A percentile compares a stretch with the other conserved stretches of the same genome.
Conservation (phyloP, 2,888 invertebrate species). For the Nemurella pictetii region DNA sequence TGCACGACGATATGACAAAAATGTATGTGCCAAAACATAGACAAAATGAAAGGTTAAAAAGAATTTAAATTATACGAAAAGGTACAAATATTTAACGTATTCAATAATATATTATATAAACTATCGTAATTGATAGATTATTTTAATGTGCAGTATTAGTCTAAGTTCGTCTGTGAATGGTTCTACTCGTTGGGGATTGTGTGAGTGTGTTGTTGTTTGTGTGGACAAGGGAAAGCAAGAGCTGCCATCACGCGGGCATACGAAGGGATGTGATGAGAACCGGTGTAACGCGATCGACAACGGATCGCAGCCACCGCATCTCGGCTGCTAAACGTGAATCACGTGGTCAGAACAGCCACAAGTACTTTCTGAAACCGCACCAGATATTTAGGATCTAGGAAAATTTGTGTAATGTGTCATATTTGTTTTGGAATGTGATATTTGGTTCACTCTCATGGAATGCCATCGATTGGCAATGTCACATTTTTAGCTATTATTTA, state of each 20-base stretch:
- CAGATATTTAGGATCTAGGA: not conserved
- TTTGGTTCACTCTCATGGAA: not conserved
- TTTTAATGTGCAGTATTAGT: conserved; percentile 7
- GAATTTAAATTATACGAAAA: not conserved
- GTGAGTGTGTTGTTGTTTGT: not conserved
- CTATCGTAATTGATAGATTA: not conserved
- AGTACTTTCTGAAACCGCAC: not conserved
- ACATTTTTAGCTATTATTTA: not conserved
- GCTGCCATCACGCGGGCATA: too few relatives aligned
- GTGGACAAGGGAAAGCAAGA: not conserved
- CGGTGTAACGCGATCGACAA: not conserved
- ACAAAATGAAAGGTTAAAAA: not conserved
- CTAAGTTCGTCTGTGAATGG: not conserved
- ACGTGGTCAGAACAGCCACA: not conserved
- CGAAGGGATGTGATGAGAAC: too few relatives aligned
- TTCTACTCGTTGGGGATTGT: not conserved
- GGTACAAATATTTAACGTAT: not conserved
- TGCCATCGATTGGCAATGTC: not conserved
- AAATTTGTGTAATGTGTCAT: not conserved
- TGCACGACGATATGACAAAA: not conserved
- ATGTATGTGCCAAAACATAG: not conserved
- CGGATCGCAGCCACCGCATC: not conserved
- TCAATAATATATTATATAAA: not conserved
- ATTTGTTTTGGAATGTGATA: not conserved
- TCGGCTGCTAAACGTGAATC: not conserved